Percentiles rank a stretch among this genome's conserved stretches.
Evolutionary conservation across 2,113 vertebrate genomes (phyloP).

Genomic region (Casuarius casuarius): DNA sequence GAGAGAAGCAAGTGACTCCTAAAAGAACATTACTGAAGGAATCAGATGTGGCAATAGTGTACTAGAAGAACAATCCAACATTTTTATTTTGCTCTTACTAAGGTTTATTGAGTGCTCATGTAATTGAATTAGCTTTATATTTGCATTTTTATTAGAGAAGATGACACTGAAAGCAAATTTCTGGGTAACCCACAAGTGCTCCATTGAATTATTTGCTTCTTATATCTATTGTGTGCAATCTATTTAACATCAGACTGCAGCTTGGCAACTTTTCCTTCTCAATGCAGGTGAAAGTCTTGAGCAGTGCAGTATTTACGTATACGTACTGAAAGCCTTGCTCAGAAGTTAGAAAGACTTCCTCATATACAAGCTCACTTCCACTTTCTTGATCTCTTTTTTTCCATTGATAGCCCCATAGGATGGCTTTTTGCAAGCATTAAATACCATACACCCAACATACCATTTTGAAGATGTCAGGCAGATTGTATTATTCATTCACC

Average conservation of each 20-base stretch:
- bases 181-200: neutral
- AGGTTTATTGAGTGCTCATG: neutral
- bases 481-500: constrained; percentile 4
- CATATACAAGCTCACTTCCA: neutral
- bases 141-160: constrained; percentile 51
- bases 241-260: neutral
- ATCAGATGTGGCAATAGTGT: neutral
- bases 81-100: constrained; percentile 5
- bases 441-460: neutral
- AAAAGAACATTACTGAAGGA: neutral
- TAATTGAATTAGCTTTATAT: constrained; percentile 21
- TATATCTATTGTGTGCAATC: neutral
- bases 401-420: neutral
- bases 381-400: neutral
- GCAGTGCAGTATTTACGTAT: neutral
- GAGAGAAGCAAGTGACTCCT: neutral
- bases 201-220: neutral
- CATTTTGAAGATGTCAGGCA: neutral
- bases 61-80: neutral
- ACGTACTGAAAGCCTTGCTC: neutral
- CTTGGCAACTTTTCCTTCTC: neutral
- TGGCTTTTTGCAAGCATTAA: neutral
- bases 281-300: neutral
- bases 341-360: neutral
- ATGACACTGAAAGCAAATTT: constrained; percentile 27